A percentile compares a stretch with the other conserved stretches of the same genome.
These are phyloP conservation scores for Zosterops lateralis DNA, from an alignment of 2,113 vertebrate genomes.

Conservation along the genomic window DNA sequence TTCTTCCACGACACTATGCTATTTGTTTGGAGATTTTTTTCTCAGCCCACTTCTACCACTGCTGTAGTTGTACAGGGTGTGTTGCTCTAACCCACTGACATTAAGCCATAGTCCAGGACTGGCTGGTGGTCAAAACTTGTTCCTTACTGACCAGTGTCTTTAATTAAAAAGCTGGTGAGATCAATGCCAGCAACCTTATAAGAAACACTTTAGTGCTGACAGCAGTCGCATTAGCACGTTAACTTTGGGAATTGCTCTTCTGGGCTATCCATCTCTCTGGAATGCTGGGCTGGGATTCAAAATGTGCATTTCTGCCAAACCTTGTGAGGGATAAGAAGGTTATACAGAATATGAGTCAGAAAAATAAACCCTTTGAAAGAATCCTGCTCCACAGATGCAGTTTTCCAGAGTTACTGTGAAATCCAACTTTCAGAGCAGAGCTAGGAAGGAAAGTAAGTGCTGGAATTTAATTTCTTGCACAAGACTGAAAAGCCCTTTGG, in stretches of 20 bases:
- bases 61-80: neutral
- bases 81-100: neutral
- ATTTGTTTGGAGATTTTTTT: neutral
- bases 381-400: neutral
- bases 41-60: neutral
- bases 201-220: constrained; percentile 2
- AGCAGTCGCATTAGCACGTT: neutral
- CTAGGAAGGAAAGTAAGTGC: neutral
- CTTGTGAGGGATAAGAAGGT: neutral
- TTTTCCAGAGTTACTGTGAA: neutral
- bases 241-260: constrained; percentile 22
- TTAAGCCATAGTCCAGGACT: neutral
- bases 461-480: neutral
- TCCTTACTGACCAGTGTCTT: neutral
- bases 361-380: neutral
- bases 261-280: neutral
- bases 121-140: neutral
- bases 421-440: neutral
- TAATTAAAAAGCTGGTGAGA: neutral
- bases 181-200: neutral
- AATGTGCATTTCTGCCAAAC: neutral
- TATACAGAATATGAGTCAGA: neutral
- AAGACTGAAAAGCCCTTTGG: neutral
- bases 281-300: neutral
- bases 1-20: neutral